phyloP scores from a whole-genome alignment of 2,113 vertebrate species.

The Hippocampus abdominalis region DNA sequence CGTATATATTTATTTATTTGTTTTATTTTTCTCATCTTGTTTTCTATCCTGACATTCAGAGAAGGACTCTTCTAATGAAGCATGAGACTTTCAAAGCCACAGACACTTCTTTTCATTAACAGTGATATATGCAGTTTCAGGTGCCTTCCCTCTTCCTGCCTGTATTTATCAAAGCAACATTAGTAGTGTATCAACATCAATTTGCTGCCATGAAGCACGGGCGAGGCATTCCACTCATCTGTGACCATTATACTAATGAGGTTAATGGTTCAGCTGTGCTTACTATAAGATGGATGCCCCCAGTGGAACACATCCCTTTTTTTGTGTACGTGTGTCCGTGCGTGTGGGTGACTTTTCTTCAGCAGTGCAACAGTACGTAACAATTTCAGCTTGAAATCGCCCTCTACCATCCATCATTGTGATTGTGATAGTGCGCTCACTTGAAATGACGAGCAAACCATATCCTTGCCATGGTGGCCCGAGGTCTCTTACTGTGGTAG shows the following conservation, averaged over 20 bases:
- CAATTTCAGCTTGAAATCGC: not conserved
- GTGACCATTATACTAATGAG: conserved; percentile 75
- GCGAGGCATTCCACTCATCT: conserved; percentile 70
- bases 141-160: conserved; percentile 54
- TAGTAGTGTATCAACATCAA: conserved; percentile 73
- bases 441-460: not conserved
- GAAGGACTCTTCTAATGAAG: conserved; percentile 30
- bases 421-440: not conserved
- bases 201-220: conserved; percentile 71
- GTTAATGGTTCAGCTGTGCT: conserved; percentile 75
- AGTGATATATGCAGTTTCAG: conserved; percentile 53
- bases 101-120: conserved; percentile 59
- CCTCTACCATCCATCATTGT: not conserved
- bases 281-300: conserved; percentile 72
- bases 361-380: not conserved
- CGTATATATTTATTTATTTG: not conserved
- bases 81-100: conserved; percentile 38
- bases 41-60: conserved; percentile 2
- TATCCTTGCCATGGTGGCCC: not conserved
- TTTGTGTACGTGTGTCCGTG: conserved; percentile 29
- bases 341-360: conserved; percentile 6
- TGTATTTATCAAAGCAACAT: conserved; percentile 71
- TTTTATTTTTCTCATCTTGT: not conserved
- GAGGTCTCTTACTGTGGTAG: not conserved
- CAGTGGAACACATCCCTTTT: conserved; percentile 63